Evolutionary conservation across 2,888 invertebrate genomes (phyloP), one percentile per base, ranked within the genome.

Genomic region (Plagodis dolabraria): DNA sequence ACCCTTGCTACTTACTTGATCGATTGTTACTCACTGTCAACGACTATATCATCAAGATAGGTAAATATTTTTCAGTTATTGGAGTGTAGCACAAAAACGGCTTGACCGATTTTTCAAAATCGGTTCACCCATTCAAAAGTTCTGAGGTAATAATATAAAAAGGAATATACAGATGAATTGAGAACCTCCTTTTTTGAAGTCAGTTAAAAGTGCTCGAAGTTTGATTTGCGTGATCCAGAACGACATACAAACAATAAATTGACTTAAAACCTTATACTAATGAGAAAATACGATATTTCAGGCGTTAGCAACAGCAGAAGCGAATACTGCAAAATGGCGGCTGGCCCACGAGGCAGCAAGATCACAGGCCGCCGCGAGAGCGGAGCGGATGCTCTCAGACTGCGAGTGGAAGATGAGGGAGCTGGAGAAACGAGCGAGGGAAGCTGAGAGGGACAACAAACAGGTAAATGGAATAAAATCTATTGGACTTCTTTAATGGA

Each of bases 401-500:
- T 97, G 96, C 85, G 97, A 97, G 89, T 97, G 96, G 96, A 96
- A 97, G 87, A 91, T 96, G 80, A 83, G 97, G 43, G 96, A 96
- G 81, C 94, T 96, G 72, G 96, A 96, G 86, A 94, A 94, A 70
- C 89, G 93, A 7, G 96, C 96, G 57, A 94, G 96, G 69, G 95
- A 95, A 36, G 94, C 94, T 49, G 95, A 95, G 68, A 93, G 87
- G 67, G 89, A 88, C 48, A 93, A 94, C 47, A 93, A 90, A 58
- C 93, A 94, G 86, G 94, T 94, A 22, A 22, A 1, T 22, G 4
- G 22, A 22, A 22, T 22, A 22, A 22, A 2, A 22, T 2, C 22
- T 22, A 22, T 22, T 22, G 22, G 4, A 22, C 22, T 22, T 22
- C 22, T 22, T 22, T 22, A 22, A 22, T 22, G 22, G 22, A 22